phyloP scores from a whole-genome alignment of 2,797 vertebrate species.

The Gymnocypris eckloni region DNA sequence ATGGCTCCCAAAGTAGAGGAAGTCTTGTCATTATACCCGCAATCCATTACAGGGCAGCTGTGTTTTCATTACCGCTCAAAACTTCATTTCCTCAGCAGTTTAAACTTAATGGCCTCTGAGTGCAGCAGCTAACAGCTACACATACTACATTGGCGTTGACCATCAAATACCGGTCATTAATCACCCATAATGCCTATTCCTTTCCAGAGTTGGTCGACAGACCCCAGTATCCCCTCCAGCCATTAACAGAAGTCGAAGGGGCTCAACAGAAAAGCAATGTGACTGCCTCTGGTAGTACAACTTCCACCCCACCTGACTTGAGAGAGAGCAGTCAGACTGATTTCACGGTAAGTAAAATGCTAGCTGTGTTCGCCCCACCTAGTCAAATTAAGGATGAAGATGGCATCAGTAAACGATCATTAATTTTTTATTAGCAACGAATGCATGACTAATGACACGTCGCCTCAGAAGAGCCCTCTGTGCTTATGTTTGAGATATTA shows the following conservation, averaged over 20 bases:
- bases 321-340: slow-evolving; percentile 66
- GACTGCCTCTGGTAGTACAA: slow-evolving; percentile 40
- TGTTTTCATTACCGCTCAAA: slow-evolving; percentile 27
- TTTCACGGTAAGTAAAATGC: slow-evolving; percentile 70
- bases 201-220: slow-evolving; percentile 28
- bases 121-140: background rate
- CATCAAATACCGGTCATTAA: slow-evolving; percentile 12
- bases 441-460: background rate
- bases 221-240: background rate
- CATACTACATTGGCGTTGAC: background rate
- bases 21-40: slow-evolving; percentile 4
- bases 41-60: background rate
- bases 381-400: background rate
- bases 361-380: background rate
- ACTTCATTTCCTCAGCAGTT: slow-evolving; percentile 38
- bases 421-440: slow-evolving; percentile 8
- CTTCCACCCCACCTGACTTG: slow-evolving; percentile 41
- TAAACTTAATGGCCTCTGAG: slow-evolving; percentile 11
- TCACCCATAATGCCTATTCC: slow-evolving; percentile 7
- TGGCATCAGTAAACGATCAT: slow-evolving; percentile 12
- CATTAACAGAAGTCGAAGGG: slow-evolving; percentile 12
- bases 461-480: background rate
- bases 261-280: slow-evolving; percentile 20
- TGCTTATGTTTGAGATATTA: slow-evolving; percentile 26
- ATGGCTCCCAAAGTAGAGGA: background rate